These are phyloP conservation scores for Eulithis testata DNA, from an alignment of 2,888 invertebrate species.

Conservation along the genomic window DNA sequence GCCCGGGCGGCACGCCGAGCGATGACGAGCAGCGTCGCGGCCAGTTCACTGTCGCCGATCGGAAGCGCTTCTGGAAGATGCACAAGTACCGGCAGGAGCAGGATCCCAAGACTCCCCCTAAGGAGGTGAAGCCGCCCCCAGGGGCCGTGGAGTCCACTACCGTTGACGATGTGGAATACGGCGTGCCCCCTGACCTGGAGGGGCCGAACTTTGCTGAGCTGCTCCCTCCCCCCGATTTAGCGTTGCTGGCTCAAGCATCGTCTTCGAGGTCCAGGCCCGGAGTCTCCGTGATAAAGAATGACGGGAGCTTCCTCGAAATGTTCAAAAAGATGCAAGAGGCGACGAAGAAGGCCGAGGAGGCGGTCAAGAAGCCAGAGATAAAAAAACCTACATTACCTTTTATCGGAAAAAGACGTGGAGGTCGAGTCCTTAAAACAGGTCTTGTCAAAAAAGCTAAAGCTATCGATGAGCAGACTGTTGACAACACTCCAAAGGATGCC, in stretches of 20 bases:
- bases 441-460: conserved; percentile 93
- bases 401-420: conserved; percentile 93
- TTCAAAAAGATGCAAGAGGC: conserved; percentile 94
- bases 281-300: conserved; percentile 90
- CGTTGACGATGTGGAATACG: conserved; percentile 72
- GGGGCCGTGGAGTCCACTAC: conserved; percentile 68
- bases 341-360: conserved; percentile 75
- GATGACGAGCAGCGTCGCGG: conserved; percentile 75
- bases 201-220: conserved; percentile 76
- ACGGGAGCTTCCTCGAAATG: conserved; percentile 95
- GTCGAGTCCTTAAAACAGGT: conserved; percentile 94
- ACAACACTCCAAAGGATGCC: conserved; percentile 91
- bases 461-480: conserved; percentile 85
- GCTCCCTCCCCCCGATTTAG: conserved; percentile 36
- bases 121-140: conserved; percentile 72
- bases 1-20: conserved; percentile 60
- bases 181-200: conserved; percentile 76
- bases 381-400: conserved; percentile 77
- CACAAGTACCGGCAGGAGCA: conserved; percentile 67
- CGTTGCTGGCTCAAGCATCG: conserved; percentile 45
- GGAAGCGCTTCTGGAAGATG: conserved; percentile 77
- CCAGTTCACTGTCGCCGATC: conserved; percentile 77
- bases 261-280: conserved; percentile 80
- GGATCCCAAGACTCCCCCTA: conserved; percentile 62
- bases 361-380: conserved; percentile 67